Conservation (phyloP, 2,113 vertebrate species). For the Tragelaphus buxtoni region DNA sequence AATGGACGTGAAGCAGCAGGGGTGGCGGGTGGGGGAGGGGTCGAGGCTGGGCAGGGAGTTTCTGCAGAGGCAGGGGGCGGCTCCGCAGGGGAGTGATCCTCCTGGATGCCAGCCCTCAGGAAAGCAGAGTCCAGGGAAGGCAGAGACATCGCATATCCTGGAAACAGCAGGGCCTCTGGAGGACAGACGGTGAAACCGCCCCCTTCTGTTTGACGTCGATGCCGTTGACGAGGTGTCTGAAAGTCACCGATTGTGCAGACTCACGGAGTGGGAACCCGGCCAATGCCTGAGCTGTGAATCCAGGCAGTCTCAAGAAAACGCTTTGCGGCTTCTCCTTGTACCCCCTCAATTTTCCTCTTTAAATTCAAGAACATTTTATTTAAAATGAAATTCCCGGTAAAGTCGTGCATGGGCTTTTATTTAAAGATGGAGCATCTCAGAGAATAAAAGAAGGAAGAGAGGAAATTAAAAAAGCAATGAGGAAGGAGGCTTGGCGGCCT, state of each 20-base stretch:
- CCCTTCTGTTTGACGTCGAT: not conserved
- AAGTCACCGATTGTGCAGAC: conserved; percentile 36
- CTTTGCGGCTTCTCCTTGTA: not conserved
- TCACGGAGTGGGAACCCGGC: conserved; percentile 57
- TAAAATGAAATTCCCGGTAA: conserved; percentile 73
- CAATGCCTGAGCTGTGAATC: conserved; percentile 56
- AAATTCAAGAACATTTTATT: conserved; percentile 75
- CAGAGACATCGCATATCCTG: not conserved
- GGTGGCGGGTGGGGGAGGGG: not conserved
- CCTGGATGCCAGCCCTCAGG: not conserved
- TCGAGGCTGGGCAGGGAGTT: not conserved
- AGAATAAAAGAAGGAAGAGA: conserved; percentile 73
- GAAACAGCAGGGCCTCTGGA: conserved; percentile 15
- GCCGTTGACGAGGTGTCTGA: conserved; percentile 34
- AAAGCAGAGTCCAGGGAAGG: not conserved
- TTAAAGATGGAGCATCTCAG: conserved; percentile 64
- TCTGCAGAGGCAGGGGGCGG: not conserved
- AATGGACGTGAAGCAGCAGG: not conserved
- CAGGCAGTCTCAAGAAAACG: conserved; percentile 71
- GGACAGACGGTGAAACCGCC: not conserved
- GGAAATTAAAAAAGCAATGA: conserved; percentile 77
- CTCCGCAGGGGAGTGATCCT: not conserved
- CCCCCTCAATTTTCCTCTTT: conserved; percentile 14
- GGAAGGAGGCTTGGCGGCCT: conserved; percentile 71
- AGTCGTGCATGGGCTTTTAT: conserved; percentile 59